Percentiles rank a stretch among this genome's conserved stretches.
phyloP scores from a whole-genome alignment of 1,140 invertebrate genomes.

The Colletes latitarsis region DNA sequence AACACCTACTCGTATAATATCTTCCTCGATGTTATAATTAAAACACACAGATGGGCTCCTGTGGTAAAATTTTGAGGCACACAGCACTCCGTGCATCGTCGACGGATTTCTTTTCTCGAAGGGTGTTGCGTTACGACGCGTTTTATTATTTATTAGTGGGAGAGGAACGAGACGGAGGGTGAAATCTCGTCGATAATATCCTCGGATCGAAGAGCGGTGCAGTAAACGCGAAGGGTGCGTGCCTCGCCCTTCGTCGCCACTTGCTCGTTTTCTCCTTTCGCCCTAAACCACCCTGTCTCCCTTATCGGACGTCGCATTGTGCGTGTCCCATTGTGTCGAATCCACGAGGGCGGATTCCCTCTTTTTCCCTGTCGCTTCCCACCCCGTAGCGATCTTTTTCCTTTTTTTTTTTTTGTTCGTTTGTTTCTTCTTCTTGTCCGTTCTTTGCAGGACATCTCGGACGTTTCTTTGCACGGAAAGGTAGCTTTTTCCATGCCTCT shows the following conservation, averaged over 20 bases:
- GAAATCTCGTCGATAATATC: conserved; percentile 59
- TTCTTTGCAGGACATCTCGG: neutral
- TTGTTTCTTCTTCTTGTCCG: neutral
- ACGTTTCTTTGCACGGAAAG: neutral
- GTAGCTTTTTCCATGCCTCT: neutral
- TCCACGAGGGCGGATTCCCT: conserved; percentile 36
- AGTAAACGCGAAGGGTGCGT: conserved; percentile 32
- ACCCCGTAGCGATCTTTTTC: neutral
- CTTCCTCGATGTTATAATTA: too few species aligned
- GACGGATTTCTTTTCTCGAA: neutral
- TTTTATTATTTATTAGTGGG: conserved; percentile 59
- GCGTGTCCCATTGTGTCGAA: conserved; percentile 55
- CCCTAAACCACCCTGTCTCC: neutral
- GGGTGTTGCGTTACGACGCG: conserved; percentile 14
- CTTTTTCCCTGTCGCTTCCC: neutral
- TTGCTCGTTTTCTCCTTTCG: conserved; percentile 11
- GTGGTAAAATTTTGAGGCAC: too few species aligned
- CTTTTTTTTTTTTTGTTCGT: neutral
- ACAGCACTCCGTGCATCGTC: too few species aligned
- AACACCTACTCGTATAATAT: too few species aligned
- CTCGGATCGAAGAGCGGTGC: conserved; percentile 51
- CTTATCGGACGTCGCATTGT: conserved; percentile 44
- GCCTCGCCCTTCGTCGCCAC: neutral
- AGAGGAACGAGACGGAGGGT: conserved; percentile 38
- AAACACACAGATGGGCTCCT: too few species aligned